A percentile compares a stretch with the other conserved stretches of the same genome.
These are phyloP conservation scores for Metallyticus violacea DNA, from an alignment of 2,888 invertebrate genomes.

Conservation along the genomic window DNA sequence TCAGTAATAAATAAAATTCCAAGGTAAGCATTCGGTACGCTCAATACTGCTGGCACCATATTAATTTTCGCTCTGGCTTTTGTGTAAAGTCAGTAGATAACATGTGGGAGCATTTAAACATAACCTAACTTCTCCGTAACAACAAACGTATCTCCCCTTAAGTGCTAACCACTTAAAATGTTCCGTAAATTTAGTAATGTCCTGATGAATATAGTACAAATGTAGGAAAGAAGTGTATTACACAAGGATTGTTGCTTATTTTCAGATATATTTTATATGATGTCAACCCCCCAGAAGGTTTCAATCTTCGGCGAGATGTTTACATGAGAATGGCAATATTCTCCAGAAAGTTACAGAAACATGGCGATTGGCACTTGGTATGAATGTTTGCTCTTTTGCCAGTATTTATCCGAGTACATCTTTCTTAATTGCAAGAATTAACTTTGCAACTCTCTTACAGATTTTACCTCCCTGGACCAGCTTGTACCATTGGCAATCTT, in stretches of 20 bases:
- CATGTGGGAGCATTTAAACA: not conserved
- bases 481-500: constrained; percentile 84
- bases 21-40: not conserved
- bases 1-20: not conserved
- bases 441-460: constrained; percentile 43
- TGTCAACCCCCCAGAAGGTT: constrained; percentile 93
- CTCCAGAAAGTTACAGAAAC: constrained; percentile 59
- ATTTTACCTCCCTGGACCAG: constrained; percentile 92
- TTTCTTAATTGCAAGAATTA: not conserved
- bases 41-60: not conserved
- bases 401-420: not conserved
- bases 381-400: not conserved
- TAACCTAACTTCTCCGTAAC: not conserved
- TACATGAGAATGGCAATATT: constrained; percentile 90
- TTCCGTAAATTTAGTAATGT: too few relatives aligned
- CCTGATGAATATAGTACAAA: not conserved
- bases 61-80: not conserved
- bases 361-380: constrained; percentile 50
- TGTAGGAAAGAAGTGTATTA: not conserved
- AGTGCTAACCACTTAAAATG: too few relatives aligned
- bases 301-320: constrained; percentile 94
- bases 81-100: not conserved
- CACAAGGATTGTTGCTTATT: constrained; percentile 13
- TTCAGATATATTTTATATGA: constrained; percentile 83
- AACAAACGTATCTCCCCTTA: too few relatives aligned